Percentiles rank a stretch among this genome's conserved stretches.
phyloP scores from a whole-genome alignment of 1,140 invertebrate genomes.

The Ridgeia piscesae region DNA sequence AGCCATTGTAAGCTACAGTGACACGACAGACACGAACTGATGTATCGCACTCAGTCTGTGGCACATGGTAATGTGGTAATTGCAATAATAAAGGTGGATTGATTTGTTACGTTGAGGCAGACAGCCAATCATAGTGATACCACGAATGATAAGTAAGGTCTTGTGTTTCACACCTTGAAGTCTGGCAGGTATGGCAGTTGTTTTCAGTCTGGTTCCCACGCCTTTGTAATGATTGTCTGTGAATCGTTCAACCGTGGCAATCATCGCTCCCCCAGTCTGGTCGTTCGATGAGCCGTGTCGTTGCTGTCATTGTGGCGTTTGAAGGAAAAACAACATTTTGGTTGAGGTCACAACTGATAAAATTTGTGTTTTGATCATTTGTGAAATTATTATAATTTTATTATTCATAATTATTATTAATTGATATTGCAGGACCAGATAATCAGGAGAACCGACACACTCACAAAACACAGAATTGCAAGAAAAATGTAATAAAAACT shows the following conservation, averaged over 20 bases:
- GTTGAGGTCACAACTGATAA: neutral
- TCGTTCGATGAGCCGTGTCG: neutral
- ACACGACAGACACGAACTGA: neutral
- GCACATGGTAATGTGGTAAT: neutral
- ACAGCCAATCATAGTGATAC: neutral
- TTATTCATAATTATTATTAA: too few relatives aligned
- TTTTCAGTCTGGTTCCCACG: neutral
- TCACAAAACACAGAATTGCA: too few relatives aligned
- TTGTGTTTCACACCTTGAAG: neutral
- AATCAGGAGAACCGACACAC: too few relatives aligned
- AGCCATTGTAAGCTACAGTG: neutral
- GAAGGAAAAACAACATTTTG: neutral
- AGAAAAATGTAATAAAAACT: too few relatives aligned
- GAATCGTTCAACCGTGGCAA: neutral
- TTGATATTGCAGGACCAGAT: too few relatives aligned
- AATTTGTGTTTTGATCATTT: neutral
- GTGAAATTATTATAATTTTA: too few relatives aligned
- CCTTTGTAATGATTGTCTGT: neutral
- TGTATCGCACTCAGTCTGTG: neutral
- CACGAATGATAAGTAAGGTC: neutral
- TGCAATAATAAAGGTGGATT: neutral
- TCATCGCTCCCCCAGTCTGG: neutral
- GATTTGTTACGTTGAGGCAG: neutral
- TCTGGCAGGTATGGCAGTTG: neutral
- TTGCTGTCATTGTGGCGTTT: neutral